Base-by-base conservation (phyloP, 2,888 invertebrate genomes). In the Labia minor region DNA sequence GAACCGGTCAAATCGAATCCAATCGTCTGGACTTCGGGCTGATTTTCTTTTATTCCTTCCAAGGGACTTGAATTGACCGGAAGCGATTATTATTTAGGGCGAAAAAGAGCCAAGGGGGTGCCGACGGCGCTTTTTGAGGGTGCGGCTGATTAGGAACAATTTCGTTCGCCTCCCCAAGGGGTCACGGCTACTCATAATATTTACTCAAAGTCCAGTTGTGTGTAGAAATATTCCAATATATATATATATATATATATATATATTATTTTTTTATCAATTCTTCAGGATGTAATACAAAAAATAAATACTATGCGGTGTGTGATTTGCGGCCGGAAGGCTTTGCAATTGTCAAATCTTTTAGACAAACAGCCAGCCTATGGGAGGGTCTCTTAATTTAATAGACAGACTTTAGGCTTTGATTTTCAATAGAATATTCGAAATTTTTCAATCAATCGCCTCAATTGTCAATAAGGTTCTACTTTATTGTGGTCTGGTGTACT, bases 21-120 rank as follows among this genome's bases (percentile, higher is more conserved):
- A 49, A 49, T 49, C 49, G 49, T 49, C 49, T 49, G 49, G 49
- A 49, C 49, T 62, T 49, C 16, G 67, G 65, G 61, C 61, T 16
- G 16, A 63, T 64, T 67, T 64, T 18, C 21, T 49, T 67, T 67
- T 67, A 49, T 61, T 21, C 63, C 61, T 49, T 26, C 49, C 49
- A 11, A 11, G 49, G 49, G 49, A 20, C 20, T 63, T 63, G 61
- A 20, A 61, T 61, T 67, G 67, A 65, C 65, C 65, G 64, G 63
- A 68, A 61, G 65, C 66, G 63, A 64, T 68, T 64, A 63, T 63
- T 66, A 63, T 37, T 49, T 37, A 61, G 37, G 63, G 19, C 26
- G 61, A 19, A 33, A 67, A 67, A 66, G 66, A 37, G 37, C 63
- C 18, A n/a, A n/a, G 65, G 18, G 62, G 21, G 16, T 1, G 66